A percentile compares a stretch with the other conserved stretches of the same genome.
These are phyloP conservation scores for Coranthus polyacanthus DNA, from an alignment of 2,797 vertebrate species.

Conservation along the genomic window DNA sequence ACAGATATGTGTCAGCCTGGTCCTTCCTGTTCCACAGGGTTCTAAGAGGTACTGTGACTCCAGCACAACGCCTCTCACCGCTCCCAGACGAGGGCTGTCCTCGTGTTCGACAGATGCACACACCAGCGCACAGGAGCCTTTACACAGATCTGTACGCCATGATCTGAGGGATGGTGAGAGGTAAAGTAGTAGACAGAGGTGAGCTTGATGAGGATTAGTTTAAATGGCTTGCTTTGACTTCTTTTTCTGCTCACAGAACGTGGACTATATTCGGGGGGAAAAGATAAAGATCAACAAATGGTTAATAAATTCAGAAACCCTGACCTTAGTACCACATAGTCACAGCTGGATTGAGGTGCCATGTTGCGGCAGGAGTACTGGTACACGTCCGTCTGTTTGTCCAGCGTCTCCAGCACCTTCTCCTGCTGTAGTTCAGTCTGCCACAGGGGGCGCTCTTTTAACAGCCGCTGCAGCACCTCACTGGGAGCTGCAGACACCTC, in stretches of 20 bases:
- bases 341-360: conserved; percentile 90
- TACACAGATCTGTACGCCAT: conserved; percentile 90
- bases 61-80: conserved; percentile 89
- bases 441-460: conserved; percentile 91
- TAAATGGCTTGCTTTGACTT: no score
- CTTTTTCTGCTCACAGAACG: no score
- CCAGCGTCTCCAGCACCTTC: conserved; percentile 90
- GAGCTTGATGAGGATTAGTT: not conserved
- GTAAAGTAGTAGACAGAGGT: no score
- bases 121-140: conserved; percentile 89
- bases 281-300: no score
- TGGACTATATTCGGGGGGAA: no score
- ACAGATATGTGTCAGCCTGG: conserved; percentile 92
- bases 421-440: conserved; percentile 88
- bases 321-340: conserved; percentile 93
- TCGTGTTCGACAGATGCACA: conserved; percentile 91
- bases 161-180: conserved; percentile 79
- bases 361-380: conserved; percentile 91
- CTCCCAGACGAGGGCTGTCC: conserved; percentile 86
- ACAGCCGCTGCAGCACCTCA: conserved; percentile 89
- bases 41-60: conserved; percentile 93
- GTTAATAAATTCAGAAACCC: not conserved
- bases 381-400: conserved; percentile 92
- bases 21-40: conserved; percentile 88
- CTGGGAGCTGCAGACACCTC: conserved; percentile 89